Evolutionary conservation across 2,113 vertebrate species (phyloP).

Genomic region (Myotis lucifugus): DNA sequence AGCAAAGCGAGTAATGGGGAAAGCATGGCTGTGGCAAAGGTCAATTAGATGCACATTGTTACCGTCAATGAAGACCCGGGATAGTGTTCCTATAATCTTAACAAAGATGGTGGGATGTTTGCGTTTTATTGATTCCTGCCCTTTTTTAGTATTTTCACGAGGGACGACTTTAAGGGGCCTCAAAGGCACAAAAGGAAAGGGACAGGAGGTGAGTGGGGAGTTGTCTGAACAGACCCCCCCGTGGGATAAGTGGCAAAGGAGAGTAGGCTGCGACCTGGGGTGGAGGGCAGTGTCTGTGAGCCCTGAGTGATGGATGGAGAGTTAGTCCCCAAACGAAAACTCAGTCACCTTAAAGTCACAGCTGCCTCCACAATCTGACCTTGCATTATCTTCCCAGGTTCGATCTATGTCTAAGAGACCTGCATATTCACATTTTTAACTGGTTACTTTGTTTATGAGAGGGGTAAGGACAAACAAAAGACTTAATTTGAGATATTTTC

Average conservation of each 20-base stretch:
- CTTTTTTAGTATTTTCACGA: neutral
- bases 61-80: neutral
- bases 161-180: neutral
- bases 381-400: neutral
- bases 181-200: neutral
- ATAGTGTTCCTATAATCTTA: neutral
- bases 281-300: neutral
- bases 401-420: neutral
- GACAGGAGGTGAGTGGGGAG: neutral
- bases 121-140: neutral
- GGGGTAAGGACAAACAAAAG: neutral
- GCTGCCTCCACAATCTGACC: neutral
- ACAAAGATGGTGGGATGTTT: neutral
- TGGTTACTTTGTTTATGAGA: neutral
- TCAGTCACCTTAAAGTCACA: neutral
- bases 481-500: neutral
- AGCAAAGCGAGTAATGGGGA: neutral
- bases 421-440: neutral
- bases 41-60: neutral
- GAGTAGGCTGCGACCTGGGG: too few relatives aligned
- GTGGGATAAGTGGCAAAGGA: neutral
- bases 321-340: neutral
- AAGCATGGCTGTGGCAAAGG: neutral
- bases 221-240: too few relatives aligned
- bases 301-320: rapidly evolving